Evolutionary conservation across 2,797 vertebrate species (phyloP), one percentile per base, ranked within the genome.

Genomic region (Hybognathus amarus): DNA sequence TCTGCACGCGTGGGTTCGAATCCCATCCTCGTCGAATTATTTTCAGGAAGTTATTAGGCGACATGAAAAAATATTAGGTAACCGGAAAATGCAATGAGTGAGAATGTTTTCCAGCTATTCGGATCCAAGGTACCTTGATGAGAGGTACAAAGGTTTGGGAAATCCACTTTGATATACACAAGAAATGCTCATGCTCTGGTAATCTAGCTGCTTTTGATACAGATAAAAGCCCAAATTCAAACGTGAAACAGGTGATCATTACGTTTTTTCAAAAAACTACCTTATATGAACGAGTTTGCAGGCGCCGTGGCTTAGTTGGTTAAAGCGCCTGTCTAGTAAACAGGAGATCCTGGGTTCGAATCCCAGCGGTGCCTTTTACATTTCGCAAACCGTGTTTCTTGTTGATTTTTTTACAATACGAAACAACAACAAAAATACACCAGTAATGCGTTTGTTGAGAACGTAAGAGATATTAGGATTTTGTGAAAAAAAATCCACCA

Each of bases 1-100:
- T 96, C 94, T 96, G 95, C 95, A 96, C 94, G 95, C 94, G 94
- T 96, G 95, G 95, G 95, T 96, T 96, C 94, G 94, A 95, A 95
- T 95, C 94, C 94, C 94, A 95, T 94, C 93, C 94, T 95, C 94
- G 94, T 95, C 94, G 94, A 4, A 67, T n/a, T 27, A 10, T 83
- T 80, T 89, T 89, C 87, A 87, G 71, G 61, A 77, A 80, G 42
- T 61, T 79, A 45, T 15, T 7, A 15, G n/a, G 11, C 2, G n/a
- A 40, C 20, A 11, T 42, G 5, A 20, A 40, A 12, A 22, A 15
- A 6, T 20, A 69, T n/a, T 12, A 1, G 6, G 1, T 30, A 15
- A 63, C 6, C 6, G 24, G 9, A 30, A 27, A 63, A 30, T 15
- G 88, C 88, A 87, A 87, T 87, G 85, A 87, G 86, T 85, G 85